These are phyloP conservation scores for Aptenodytes forsteri DNA, from an alignment of 2,113 vertebrate species.

Conservation along the genomic window DNA sequence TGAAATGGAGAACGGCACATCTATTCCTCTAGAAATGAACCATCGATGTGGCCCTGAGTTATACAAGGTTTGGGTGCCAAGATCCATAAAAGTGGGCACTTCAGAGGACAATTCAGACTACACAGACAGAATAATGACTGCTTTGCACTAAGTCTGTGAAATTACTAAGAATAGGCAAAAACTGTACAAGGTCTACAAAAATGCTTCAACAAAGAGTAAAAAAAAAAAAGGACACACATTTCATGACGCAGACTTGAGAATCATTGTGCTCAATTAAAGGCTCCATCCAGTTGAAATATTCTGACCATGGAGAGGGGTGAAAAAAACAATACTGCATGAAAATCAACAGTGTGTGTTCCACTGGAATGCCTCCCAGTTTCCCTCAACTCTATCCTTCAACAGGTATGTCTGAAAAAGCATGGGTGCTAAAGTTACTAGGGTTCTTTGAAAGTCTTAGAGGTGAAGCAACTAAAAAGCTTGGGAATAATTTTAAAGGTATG, in stretches of 20 bases:
- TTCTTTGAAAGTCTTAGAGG: background rate
- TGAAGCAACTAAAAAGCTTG: background rate
- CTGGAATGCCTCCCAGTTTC: background rate
- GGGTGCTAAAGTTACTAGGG: background rate
- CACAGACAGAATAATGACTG: constrained; percentile 23
- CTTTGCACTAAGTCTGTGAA: background rate
- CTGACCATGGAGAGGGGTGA: background rate
- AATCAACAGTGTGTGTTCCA: background rate
- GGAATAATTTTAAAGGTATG: background rate
- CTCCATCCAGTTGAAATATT: background rate
- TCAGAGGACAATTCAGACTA: background rate
- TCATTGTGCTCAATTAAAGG: background rate
- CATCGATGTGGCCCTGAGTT: background rate
- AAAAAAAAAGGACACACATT: background rate
- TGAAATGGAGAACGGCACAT: background rate
- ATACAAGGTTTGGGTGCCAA: background rate
- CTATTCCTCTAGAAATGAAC: background rate
- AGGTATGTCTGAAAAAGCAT: background rate
- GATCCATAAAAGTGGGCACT: background rate
- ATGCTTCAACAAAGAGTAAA: background rate
- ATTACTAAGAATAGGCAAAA: constrained; percentile 9
- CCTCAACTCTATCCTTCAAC: background rate
- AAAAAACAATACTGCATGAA: background rate
- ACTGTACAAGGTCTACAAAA: background rate
- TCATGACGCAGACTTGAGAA: background rate